These are phyloP conservation scores for crab-eating macaque (Macaca fascicularis) DNA, from an alignment of 2,113 vertebrate genomes.

Conservation along the genomic window DNA sequence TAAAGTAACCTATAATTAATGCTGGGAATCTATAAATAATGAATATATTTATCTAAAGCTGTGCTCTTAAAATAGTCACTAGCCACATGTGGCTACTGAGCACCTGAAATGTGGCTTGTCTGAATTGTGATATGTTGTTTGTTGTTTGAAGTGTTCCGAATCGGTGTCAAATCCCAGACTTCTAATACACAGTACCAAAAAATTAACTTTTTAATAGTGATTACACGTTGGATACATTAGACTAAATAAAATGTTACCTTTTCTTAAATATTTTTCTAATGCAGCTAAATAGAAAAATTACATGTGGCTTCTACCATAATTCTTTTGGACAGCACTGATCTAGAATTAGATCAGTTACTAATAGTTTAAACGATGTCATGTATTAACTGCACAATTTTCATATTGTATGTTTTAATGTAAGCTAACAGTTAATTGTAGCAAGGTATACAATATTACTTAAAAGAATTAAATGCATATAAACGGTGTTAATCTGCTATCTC, in stretches of 20 bases:
- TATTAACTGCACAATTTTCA: background rate
- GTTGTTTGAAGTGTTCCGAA: background rate
- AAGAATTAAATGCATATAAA: background rate
- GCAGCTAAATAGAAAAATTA: background rate
- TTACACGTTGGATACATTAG: background rate
- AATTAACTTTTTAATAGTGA: background rate
- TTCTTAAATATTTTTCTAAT: background rate
- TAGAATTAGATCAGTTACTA: background rate
- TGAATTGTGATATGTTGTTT: background rate
- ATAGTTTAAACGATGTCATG: background rate
- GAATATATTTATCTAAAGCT: background rate
- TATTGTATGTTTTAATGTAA: background rate
- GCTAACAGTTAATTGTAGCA: background rate
- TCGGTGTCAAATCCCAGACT: background rate
- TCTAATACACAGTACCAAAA: background rate
- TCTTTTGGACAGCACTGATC: background rate
- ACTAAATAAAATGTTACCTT: constrained; percentile 10
- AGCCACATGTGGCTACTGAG: background rate
- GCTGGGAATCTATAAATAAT: background rate
- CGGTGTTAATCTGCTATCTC: background rate
- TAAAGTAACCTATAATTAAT: background rate
- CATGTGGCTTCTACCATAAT: background rate
- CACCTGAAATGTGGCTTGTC: background rate
- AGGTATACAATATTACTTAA: background rate
- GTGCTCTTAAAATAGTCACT: background rate